Percentiles rank a stretch among this genome's conserved stretches.
Conservation (phyloP, 2,888 invertebrate species). For the Cyrtodaria siliqua region DNA sequence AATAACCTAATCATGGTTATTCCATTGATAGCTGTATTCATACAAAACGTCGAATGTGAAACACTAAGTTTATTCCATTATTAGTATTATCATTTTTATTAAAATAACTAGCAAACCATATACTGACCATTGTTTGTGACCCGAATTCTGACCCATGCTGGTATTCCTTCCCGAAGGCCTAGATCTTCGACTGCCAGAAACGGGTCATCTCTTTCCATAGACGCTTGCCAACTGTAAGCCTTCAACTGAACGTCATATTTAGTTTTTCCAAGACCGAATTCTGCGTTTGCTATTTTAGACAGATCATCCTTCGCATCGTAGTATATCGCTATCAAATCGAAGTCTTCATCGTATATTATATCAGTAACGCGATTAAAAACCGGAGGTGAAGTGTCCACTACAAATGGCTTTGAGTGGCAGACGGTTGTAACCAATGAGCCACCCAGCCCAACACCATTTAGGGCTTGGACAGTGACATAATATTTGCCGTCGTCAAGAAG, state of each 20-base stretch:
- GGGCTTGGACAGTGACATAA: slow-evolving; percentile 73
- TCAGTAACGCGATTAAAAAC: slow-evolving; percentile 65
- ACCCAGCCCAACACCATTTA: slow-evolving; percentile 70
- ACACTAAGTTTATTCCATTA: too few relatives aligned
- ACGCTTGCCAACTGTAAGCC: slow-evolving; percentile 64
- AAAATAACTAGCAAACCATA: background rate
- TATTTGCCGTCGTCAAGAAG: slow-evolving; percentile 73
- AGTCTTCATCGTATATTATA: slow-evolving; percentile 74
- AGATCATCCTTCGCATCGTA: slow-evolving; percentile 66
- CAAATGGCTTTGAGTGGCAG: slow-evolving; percentile 72
- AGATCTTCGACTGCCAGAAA: slow-evolving; percentile 71
- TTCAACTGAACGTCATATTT: slow-evolving; percentile 71
- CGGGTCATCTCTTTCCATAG: slow-evolving; percentile 60
- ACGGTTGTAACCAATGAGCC: slow-evolving; percentile 76
- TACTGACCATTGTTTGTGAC: slow-evolving; percentile 72
- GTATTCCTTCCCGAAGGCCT: slow-evolving; percentile 70
- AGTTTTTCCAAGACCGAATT: slow-evolving; percentile 74
- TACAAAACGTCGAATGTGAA: too few relatives aligned
- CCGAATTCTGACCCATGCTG: slow-evolving; percentile 74
- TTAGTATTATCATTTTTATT: too few relatives aligned
- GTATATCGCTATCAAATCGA: slow-evolving; percentile 71
- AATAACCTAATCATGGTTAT: too few relatives aligned
- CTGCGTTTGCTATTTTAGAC: slow-evolving; percentile 67
- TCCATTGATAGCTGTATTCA: too few relatives aligned
- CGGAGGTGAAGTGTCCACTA: slow-evolving; percentile 73